Conservation (phyloP, 2,797 vertebrate species). For the Gymnothorax reevesii region DNA sequence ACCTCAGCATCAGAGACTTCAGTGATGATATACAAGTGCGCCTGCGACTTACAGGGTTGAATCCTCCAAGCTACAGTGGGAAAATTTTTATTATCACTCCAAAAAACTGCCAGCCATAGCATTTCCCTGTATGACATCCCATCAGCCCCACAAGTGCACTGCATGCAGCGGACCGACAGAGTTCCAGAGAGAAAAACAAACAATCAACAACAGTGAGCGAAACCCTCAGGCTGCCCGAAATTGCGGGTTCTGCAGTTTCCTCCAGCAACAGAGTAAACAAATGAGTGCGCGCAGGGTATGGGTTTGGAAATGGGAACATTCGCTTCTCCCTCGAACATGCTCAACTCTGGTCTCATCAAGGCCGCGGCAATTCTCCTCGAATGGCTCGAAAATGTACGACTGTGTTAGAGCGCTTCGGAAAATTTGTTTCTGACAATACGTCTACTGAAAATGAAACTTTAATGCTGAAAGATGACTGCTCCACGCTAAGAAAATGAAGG, state of each 20-base stretch:
- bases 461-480: not conserved
- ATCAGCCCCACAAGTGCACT: not conserved
- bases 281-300: not conserved
- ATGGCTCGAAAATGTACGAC: not conserved
- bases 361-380: not conserved
- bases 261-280: not conserved
- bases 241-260: not conserved
- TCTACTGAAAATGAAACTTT: not conserved
- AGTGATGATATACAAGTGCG: too few relatives aligned
- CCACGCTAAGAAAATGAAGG: not conserved
- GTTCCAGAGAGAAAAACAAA: not conserved
- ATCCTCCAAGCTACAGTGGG: not conserved
- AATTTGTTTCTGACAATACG: not conserved
- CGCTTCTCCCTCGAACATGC: not conserved
- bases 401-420: not conserved
- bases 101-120: not conserved
- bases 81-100: not conserved
- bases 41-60: too few relatives aligned
- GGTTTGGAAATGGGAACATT: not conserved
- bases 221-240: not conserved
- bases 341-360: constrained; percentile 32
- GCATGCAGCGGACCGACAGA: not conserved
- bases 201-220: not conserved
- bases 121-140: not conserved
- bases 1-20: too few relatives aligned